A percentile compares a stretch with the other conserved stretches of the same genome.
Evolutionary conservation across 2,113 vertebrate species (phyloP).

Genomic region (Vicugna pacos): DNA sequence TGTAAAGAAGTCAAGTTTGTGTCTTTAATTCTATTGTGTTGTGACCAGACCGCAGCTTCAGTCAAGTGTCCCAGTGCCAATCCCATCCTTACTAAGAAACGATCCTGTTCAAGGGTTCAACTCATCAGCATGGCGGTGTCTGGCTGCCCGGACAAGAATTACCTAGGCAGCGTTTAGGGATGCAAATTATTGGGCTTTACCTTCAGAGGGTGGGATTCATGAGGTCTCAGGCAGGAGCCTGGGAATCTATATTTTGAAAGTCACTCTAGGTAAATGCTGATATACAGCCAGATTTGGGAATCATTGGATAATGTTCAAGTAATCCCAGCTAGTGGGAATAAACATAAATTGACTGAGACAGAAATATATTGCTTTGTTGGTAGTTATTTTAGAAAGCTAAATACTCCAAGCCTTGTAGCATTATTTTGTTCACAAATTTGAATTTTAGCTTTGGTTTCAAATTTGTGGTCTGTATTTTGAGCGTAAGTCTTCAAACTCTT

Average conservation of each 20-base stretch:
- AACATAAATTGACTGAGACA: neutral
- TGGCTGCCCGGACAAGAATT: neutral
- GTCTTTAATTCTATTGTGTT: neutral
- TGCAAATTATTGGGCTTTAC: neutral
- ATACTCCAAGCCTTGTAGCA: neutral
- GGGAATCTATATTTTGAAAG: constrained; percentile 32
- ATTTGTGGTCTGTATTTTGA: neutral
- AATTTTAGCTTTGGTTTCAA: constrained; percentile 47
- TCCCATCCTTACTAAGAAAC: neutral
- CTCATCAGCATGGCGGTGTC: neutral
- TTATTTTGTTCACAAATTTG: constrained; percentile 60
- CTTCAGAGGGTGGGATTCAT: neutral
- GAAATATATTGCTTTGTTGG: neutral
- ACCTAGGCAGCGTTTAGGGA: neutral
- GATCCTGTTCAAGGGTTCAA: neutral
- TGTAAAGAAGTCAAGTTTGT: neutral
- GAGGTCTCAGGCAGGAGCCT: neutral
- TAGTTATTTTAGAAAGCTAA: constrained; percentile 53
- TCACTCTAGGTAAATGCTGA: neutral
- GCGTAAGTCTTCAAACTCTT: constrained; percentile 43
- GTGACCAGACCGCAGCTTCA: neutral
- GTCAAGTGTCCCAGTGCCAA: neutral
- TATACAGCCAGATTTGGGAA: neutral
- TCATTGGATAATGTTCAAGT: neutral
- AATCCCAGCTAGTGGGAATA: neutral